Evolutionary conservation across 2,113 vertebrate genomes (phyloP), one percentile per base, ranked within the genome.

Genomic region (Lagopus muta): DNA sequence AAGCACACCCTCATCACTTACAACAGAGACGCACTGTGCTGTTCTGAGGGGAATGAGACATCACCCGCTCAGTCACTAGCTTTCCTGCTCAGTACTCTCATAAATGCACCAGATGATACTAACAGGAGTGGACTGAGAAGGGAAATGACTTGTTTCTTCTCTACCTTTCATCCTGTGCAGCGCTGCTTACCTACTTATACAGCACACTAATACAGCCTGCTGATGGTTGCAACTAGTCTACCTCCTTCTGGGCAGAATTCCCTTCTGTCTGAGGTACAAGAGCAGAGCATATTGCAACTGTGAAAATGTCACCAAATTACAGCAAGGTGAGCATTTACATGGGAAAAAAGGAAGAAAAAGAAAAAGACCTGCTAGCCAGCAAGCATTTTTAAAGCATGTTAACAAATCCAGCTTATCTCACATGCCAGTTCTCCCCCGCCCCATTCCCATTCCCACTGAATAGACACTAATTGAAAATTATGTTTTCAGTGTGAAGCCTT

Each of bases 401-500:
- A 96, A 92, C 94, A 96, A 96, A 92, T 79, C 77, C 95, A 80
- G 90, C 82, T 95, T 93, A 92, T 90, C 90, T 93, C 81, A 58
- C 40, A 34, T 69, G 76, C 54, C 95, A 96, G 90, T 75, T 95
- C 80, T 83, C 89, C 75, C 79, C 94, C 77, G 24, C 97, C 94
- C 94, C 88, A 5, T 61, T 62, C 66, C 62, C n/a, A 78, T 95
- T 97, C 96, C 91, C 89, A 88, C 82, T 97, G 96, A 98, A 98
- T 94, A 96, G 96, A 85, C 72, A 70, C 91, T 98, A 97, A 98
- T 97, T 98, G 97, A 97, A 97, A 98, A 97, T 97, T 96, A 97
- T 95, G 96, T 96, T 97, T 98, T 96, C 95, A 94, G 74, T 94
- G 85, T 95, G 94, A 97, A 97, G 78, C 45, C 91, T 96, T 97